phyloP scores from a whole-genome alignment of 2,113 vertebrate genomes.

The Mastomys coucha region DNA sequence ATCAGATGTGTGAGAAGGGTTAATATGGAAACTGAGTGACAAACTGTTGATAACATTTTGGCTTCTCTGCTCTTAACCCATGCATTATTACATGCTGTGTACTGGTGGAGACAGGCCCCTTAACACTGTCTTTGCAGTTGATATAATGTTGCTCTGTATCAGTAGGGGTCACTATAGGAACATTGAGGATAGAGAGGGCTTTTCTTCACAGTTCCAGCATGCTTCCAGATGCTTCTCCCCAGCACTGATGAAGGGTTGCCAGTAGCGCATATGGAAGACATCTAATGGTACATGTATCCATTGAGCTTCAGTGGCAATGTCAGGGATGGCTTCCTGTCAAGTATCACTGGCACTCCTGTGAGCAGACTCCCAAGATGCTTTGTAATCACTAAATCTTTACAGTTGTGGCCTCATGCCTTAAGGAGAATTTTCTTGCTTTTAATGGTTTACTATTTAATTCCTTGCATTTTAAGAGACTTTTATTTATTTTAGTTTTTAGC shows the following conservation, averaged over 20 bases:
- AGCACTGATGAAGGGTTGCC: background rate
- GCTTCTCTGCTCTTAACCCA: background rate
- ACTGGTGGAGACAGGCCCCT: background rate
- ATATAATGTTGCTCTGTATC: background rate
- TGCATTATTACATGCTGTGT: background rate
- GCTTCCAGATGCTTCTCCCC: background rate
- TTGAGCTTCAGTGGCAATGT: background rate
- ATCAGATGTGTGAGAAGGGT: background rate
- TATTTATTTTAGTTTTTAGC: background rate
- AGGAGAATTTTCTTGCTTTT: background rate
- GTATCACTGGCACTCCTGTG: background rate
- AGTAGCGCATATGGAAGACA: background rate
- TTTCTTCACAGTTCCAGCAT: background rate
- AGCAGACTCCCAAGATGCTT: background rate
- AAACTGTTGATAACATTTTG: background rate
- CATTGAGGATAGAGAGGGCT: background rate
- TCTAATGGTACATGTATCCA: background rate
- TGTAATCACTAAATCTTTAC: background rate
- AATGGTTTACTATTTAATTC: background rate
- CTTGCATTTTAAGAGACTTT: background rate
- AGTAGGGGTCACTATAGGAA: conserved; percentile 35
- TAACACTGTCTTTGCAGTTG: background rate
- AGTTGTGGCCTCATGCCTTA: background rate
- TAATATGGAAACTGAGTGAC: background rate
- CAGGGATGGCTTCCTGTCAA: background rate